A percentile compares a stretch with the other conserved stretches of the same genome.
Conservation (phyloP, 2,888 invertebrate genomes). For the Aspidapion aeneum region DNA sequence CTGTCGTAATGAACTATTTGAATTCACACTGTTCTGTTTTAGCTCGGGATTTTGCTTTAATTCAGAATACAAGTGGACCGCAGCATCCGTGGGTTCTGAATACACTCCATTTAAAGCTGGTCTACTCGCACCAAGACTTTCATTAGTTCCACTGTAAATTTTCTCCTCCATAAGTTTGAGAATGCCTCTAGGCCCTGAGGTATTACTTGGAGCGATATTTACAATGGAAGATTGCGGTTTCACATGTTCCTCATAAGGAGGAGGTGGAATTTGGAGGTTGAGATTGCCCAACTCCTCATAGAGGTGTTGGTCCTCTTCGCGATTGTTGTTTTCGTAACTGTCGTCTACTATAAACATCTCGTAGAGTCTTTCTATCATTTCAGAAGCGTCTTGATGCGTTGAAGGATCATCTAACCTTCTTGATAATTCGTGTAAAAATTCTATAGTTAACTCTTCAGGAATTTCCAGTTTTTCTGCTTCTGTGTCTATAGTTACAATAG, state of each 20-base stretch:
- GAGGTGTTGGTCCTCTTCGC: constrained; percentile 45
- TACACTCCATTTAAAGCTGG: constrained; percentile 52
- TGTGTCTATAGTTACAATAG: constrained; percentile 39
- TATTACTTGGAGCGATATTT: constrained; percentile 21
- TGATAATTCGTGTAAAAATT: constrained; percentile 64
- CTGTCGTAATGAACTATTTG: constrained; percentile 56
- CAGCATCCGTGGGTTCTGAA: constrained; percentile 55
- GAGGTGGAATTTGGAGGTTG: constrained; percentile 51
- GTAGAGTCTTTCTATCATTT: constrained; percentile 74
- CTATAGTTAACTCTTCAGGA: constrained; percentile 71
- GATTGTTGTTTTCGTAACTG: constrained; percentile 54
- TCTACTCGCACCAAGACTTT: constrained; percentile 1
- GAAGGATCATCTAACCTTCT: constrained; percentile 69
- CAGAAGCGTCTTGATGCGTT: constrained; percentile 69
- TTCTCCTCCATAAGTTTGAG: constrained; percentile 59
- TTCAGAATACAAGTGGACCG: constrained; percentile 55
- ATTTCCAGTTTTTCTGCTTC: constrained; percentile 53
- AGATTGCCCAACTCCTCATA: constrained; percentile 58
- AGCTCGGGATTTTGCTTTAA: constrained; percentile 47
- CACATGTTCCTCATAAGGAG: constrained; percentile 53
- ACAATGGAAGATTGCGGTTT: constrained; percentile 12
- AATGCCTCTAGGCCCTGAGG: constrained; percentile 54
- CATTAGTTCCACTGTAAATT: constrained; percentile 41
- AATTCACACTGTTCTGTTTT: constrained; percentile 33
- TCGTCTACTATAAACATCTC: constrained; percentile 71